Evolutionary conservation across 2,797 vertebrate genomes (phyloP).

Genomic region (Ibycter americanus): DNA sequence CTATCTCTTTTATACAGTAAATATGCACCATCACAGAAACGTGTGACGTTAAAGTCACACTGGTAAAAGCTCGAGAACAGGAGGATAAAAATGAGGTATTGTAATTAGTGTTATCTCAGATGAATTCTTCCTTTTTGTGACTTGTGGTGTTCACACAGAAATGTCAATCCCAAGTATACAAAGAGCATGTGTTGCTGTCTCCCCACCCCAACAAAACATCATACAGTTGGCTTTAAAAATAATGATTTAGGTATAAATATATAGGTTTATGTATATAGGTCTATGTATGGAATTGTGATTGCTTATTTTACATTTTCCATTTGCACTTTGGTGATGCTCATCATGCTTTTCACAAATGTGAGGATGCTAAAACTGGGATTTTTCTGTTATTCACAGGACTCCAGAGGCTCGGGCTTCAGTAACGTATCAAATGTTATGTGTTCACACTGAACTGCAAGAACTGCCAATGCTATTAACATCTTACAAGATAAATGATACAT

Average conservation of each 20-base stretch:
- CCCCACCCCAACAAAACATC: not conserved
- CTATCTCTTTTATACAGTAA: not conserved
- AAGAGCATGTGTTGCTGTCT: not conserved
- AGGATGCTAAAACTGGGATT: not conserved
- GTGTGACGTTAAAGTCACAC: not conserved
- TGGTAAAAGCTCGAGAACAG: not conserved
- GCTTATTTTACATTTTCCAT: not conserved
- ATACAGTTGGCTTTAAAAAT: not conserved
- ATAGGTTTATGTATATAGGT: not conserved
- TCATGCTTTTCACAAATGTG: not conserved
- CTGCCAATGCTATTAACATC: not conserved
- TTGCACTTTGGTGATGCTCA: not conserved
- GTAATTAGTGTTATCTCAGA: not conserved
- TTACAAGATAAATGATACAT: not conserved
- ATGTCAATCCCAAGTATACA: not conserved
- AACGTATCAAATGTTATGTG: not conserved
- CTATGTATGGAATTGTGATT: not conserved
- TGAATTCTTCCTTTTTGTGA: slow-evolving; percentile 3
- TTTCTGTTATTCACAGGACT: not conserved
- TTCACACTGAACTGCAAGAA: not conserved
- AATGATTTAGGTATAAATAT: not conserved
- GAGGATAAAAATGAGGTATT: not conserved
- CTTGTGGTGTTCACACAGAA: not conserved
- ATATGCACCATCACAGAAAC: not conserved
- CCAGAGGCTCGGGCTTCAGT: not conserved